phyloP scores from a whole-genome alignment of 2,797 vertebrate species.

The Streptopelia turtur region DNA sequence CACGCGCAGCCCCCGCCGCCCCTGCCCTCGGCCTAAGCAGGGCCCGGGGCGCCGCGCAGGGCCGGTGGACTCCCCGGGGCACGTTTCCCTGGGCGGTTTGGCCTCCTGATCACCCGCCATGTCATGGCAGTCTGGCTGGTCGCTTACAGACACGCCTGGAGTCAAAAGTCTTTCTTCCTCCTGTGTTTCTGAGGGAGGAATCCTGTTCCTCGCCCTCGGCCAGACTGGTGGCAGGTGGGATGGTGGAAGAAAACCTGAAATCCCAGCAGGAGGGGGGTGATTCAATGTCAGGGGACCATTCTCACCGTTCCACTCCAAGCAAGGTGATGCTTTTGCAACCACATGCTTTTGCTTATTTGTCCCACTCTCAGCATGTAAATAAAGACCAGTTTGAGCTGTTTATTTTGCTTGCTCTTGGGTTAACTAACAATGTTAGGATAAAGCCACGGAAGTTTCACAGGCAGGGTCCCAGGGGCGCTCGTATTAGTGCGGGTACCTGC shows the following conservation, averaged over 20 bases:
- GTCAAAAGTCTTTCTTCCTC: background rate
- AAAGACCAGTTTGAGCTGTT: conserved; percentile 8
- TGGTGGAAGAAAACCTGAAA: background rate
- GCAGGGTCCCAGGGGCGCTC: background rate
- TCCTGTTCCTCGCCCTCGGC: background rate
- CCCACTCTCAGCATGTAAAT: background rate
- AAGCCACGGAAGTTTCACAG: background rate
- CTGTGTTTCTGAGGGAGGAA: background rate
- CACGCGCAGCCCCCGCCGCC: rapidly evolving
- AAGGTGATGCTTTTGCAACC: background rate
- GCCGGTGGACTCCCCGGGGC: rapidly evolving
- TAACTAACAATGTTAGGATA: background rate
- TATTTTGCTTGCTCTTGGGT: background rate
- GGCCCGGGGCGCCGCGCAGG: rapidly evolving
- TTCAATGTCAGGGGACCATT: background rate
- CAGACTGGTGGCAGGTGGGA: background rate
- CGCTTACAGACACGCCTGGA: rapidly evolving
- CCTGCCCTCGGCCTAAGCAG: background rate
- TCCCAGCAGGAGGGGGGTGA: background rate
- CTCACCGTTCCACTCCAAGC: background rate
- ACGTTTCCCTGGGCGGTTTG: rapidly evolving
- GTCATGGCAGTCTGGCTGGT: background rate
- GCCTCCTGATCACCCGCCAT: background rate
- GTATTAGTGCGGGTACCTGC: background rate
- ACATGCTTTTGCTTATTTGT: background rate